A percentile compares a stretch with the other conserved stretches of the same genome.
Evolutionary conservation across 2,797 vertebrate species (phyloP).

Genomic region (Xenops minutus): DNA sequence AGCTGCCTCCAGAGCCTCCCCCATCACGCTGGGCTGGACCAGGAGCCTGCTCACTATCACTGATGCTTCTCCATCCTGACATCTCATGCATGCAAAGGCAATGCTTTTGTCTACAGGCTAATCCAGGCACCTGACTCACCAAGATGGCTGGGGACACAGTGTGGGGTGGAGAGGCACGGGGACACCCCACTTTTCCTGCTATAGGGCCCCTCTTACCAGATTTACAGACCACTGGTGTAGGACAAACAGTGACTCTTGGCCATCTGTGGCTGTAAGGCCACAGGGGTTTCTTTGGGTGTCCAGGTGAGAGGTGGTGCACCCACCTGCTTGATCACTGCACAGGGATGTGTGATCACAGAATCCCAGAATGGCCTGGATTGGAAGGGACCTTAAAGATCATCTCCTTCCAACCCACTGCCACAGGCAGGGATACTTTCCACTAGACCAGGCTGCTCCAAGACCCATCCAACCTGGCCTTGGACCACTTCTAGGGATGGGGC

Average conservation of each 20-base stretch:
- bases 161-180: background rate
- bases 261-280: background rate
- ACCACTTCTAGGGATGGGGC: background rate
- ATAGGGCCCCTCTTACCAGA: background rate
- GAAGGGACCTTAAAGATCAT: background rate
- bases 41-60: background rate
- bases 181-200: background rate
- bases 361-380: background rate
- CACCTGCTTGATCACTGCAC: background rate
- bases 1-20: background rate
- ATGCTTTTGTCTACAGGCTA: fast-evolving
- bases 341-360: background rate
- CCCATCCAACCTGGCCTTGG: background rate
- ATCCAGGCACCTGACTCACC: background rate
- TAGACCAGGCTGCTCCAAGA: background rate
- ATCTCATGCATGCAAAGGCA: background rate
- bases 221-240: background rate
- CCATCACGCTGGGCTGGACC: fast-evolving
- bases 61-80: background rate
- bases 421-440: background rate
- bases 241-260: background rate
- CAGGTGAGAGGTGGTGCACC: background rate
- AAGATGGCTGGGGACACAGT: background rate
- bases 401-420: background rate
- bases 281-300: background rate